Percentiles rank a stretch among this genome's conserved stretches.
phyloP scores from a whole-genome alignment of 2,113 vertebrate species.

The Thinocorus orbignyianus region DNA sequence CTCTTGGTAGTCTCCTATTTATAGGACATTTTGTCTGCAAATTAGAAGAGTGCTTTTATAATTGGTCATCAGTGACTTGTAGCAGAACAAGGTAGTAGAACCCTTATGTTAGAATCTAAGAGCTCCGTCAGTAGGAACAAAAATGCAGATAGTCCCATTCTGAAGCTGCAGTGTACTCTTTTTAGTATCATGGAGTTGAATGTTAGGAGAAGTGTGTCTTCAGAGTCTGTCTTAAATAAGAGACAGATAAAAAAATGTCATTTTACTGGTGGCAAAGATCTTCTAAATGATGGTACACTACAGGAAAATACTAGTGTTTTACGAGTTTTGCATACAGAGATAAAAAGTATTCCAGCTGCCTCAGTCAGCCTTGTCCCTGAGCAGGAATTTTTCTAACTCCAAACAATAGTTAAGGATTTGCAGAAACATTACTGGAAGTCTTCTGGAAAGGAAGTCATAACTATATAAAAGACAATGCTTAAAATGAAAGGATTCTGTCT shows the following conservation, averaged over 20 bases:
- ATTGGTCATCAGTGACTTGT: not conserved
- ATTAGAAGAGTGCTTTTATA: not conserved
- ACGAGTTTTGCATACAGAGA: not conserved
- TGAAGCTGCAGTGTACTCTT: not conserved
- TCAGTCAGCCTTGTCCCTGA: not conserved
- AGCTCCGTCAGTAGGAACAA: not conserved
- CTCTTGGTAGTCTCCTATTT: not conserved
- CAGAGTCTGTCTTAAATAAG: not conserved
- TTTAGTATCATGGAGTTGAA: not conserved
- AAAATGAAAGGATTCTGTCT: not conserved
- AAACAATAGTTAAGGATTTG: not conserved
- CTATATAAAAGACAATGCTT: not conserved
- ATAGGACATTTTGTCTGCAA: not conserved
- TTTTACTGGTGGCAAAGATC: not conserved
- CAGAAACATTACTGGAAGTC: not conserved
- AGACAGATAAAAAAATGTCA: not conserved
- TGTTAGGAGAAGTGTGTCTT: not conserved
- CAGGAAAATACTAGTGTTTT: not conserved
- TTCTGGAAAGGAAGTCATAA: not conserved
- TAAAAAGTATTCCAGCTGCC: not conserved
- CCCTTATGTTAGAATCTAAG: not conserved
- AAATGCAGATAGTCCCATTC: not conserved
- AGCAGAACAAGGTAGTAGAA: not conserved
- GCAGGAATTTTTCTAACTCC: not conserved
- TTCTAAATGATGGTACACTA: not conserved